These are phyloP conservation scores for Anolis sagrei DNA, from an alignment of 2,113 vertebrate species.

Conservation along the genomic window DNA sequence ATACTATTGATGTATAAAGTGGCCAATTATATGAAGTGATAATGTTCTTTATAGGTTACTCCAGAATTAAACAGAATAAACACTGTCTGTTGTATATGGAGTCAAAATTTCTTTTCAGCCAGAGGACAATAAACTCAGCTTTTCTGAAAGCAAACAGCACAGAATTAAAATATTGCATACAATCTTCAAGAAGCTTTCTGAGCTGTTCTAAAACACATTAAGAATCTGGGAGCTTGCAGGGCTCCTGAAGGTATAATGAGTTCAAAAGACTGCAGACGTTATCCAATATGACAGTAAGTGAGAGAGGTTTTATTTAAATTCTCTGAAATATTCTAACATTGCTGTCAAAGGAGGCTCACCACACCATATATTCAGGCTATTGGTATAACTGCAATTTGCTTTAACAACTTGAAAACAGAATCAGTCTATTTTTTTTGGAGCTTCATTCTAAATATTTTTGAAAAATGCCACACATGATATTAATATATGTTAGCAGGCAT, in stretches of 20 bases:
- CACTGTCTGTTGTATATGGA: background rate
- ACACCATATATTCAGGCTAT: conserved; percentile 11
- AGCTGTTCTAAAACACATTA: conserved; percentile 50
- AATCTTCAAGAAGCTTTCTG: background rate
- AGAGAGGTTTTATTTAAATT: conserved; percentile 54
- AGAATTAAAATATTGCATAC: conserved; percentile 5
- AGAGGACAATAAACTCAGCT: conserved; percentile 8
- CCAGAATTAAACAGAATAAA: background rate
- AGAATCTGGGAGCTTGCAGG: conserved; percentile 54
- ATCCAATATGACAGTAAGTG: conserved; percentile 63
- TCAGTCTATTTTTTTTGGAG: conserved; percentile 21
- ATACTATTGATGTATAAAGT: background rate
- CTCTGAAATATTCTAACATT: conserved; percentile 53
- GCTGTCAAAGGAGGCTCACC: conserved; percentile 34
- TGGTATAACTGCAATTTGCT: conserved; percentile 43
- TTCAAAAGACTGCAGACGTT: conserved; percentile 63
- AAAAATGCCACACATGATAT: background rate
- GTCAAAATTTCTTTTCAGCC: conserved; percentile 7
- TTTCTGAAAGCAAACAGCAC: conserved; percentile 2
- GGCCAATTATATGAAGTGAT: background rate
- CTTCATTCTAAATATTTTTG: background rate
- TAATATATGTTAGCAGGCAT: background rate
- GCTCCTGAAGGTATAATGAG: conserved; percentile 65
- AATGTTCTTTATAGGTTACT: background rate
- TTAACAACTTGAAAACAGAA: conserved; percentile 44